These are phyloP conservation scores for Mionectes olivaceus DNA, from an alignment of 2,797 vertebrate species.

Conservation along the genomic window DNA sequence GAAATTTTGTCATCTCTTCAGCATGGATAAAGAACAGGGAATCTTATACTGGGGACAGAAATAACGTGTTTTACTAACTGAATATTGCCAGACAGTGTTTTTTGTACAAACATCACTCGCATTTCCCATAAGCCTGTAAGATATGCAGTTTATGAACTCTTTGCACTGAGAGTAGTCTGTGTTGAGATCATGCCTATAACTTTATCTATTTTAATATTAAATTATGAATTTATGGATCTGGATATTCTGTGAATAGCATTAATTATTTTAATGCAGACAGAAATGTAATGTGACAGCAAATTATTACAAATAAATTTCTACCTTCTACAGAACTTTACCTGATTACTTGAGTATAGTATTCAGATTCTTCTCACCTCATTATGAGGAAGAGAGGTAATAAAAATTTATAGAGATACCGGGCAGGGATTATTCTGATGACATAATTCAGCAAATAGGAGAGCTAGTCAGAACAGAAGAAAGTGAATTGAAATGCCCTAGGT, in stretches of 20 bases:
- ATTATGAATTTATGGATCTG: neutral
- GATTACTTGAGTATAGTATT: neutral
- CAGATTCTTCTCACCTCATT: conserved; percentile 2
- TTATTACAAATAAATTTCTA: conserved; percentile 18
- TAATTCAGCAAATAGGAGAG: neutral
- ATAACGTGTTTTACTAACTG: neutral
- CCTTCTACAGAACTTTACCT: neutral
- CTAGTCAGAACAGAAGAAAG: neutral
- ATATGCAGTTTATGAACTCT: neutral
- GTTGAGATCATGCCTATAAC: neutral
- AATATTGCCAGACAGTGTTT: neutral
- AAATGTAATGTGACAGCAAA: neutral
- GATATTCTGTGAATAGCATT: neutral
- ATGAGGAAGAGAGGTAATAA: conserved; percentile 4
- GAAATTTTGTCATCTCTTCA: conserved; percentile 24
- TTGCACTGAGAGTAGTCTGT: neutral
- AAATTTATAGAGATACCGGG: neutral
- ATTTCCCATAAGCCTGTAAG: neutral
- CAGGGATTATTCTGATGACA: neutral
- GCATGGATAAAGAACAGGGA: neutral
- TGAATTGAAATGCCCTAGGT: conserved; percentile 5
- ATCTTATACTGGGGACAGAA: neutral
- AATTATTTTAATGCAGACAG: neutral
- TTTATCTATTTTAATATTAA: conserved; percentile 14
- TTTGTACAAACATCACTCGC: neutral